These are phyloP conservation scores for Porphyrio hochstetteri DNA, from an alignment of 2,113 vertebrate genomes.

Conservation along the genomic window DNA sequence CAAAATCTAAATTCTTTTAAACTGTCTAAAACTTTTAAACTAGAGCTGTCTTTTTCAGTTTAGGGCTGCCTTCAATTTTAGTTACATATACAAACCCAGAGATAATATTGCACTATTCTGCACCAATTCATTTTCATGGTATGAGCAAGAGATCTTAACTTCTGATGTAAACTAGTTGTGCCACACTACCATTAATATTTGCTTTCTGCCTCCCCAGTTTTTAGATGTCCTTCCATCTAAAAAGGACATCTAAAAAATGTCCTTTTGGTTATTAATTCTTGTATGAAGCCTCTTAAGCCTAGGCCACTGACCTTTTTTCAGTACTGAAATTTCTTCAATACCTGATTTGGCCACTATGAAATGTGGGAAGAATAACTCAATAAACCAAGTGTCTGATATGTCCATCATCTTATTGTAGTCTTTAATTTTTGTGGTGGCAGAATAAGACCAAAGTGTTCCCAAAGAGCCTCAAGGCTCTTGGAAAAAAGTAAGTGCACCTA, in stretches of 20 bases:
- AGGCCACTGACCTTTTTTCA: background rate
- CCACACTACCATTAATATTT: background rate
- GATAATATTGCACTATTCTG: background rate
- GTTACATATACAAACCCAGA: background rate
- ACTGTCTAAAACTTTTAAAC: background rate
- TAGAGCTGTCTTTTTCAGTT: background rate
- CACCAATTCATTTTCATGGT: background rate
- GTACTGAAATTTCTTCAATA: background rate
- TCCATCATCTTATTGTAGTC: background rate
- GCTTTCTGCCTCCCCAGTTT: background rate
- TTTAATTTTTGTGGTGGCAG: background rate
- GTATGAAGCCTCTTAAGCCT: background rate
- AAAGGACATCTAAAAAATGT: no score
- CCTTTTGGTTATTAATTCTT: background rate
- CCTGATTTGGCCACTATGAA: background rate
- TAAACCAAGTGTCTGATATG: background rate
- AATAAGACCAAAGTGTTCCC: background rate
- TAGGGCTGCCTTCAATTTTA: background rate
- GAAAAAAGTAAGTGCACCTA: background rate
- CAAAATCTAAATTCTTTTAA: background rate
- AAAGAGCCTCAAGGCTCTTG: background rate
- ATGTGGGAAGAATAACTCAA: background rate
- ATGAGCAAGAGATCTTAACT: background rate
- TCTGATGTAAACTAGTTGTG: background rate
- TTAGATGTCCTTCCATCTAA: background rate